Evolutionary conservation across 2,888 invertebrate genomes (phyloP).

Genomic region (Lamellibrachia columna): DNA sequence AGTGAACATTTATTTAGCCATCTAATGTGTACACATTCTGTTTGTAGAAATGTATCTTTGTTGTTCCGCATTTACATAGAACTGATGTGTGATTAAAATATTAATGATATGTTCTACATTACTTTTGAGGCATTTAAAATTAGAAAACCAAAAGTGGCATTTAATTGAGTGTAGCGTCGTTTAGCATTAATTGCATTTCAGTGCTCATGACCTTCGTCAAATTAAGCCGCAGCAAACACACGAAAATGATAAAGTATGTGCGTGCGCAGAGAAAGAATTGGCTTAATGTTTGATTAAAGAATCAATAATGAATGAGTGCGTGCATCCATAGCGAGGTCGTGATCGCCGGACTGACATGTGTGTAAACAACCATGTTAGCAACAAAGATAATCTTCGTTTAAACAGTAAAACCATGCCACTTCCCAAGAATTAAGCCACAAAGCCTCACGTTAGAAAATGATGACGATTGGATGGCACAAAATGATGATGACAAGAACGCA

Average conservation of each 20-base stretch:
- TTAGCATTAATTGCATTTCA: neutral
- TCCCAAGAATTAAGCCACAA: neutral
- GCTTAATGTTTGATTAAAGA: neutral
- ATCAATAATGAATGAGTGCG: neutral
- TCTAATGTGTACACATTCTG: too few relatives aligned
- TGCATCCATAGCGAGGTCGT: neutral
- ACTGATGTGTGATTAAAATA: neutral
- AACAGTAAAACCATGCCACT: neutral
- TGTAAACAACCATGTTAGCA: too few relatives aligned
- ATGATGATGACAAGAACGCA: neutral
- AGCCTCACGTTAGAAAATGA: neutral
- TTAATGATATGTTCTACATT: too few relatives aligned
- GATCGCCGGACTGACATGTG: too few relatives aligned
- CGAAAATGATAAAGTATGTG: neutral
- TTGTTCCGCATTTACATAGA: too few relatives aligned
- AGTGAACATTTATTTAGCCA: too few relatives aligned
- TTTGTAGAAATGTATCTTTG: too few relatives aligned
- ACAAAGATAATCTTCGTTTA: neutral
- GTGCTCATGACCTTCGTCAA: neutral
- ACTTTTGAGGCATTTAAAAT: too few relatives aligned
- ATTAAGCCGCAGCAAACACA: neutral
- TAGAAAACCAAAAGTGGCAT: neutral
- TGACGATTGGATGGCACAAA: neutral
- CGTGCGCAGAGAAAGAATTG: neutral
- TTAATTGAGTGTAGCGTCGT: neutral